Conservation (phyloP, 1,140 invertebrate species). For the Sminthurinus signatus region DNA sequence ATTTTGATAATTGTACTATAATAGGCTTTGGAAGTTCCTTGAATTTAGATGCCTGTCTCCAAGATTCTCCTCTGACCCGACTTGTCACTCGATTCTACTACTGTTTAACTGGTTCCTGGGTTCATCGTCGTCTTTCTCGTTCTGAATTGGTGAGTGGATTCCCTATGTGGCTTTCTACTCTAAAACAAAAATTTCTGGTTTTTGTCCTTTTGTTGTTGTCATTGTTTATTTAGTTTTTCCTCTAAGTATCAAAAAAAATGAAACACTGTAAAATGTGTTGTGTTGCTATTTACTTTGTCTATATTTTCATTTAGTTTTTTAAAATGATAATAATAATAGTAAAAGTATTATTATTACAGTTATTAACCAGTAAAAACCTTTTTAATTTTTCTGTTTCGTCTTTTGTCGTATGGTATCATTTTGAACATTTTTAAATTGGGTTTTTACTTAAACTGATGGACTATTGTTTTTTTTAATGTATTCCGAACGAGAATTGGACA, state of each 20-base stretch:
- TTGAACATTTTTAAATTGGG: too few species aligned
- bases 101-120: background rate
- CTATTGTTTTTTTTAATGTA: too few species aligned
- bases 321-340: background rate
- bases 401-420: too few species aligned
- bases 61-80: background rate
- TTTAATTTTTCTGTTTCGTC: too few species aligned
- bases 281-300: too few species aligned
- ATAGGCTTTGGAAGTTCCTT: background rate
- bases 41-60: background rate
- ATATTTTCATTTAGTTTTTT: background rate
- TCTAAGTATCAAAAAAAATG: background rate
- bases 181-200: background rate
- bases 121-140: constrained; percentile 1
- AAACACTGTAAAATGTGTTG: too few species aligned
- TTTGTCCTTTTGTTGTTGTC: background rate
- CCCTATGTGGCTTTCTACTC: background rate
- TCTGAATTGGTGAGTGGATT: constrained; percentile 15
- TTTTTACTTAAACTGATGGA: too few species aligned
- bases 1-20: too few species aligned
- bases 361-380: too few species aligned
- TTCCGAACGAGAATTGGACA: too few species aligned
- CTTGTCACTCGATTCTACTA: background rate
- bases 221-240: background rate
- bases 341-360: too few species aligned